These are phyloP conservation scores for Nothura maculosa DNA, from an alignment of 2,797 vertebrate species.

Conservation along the genomic window DNA sequence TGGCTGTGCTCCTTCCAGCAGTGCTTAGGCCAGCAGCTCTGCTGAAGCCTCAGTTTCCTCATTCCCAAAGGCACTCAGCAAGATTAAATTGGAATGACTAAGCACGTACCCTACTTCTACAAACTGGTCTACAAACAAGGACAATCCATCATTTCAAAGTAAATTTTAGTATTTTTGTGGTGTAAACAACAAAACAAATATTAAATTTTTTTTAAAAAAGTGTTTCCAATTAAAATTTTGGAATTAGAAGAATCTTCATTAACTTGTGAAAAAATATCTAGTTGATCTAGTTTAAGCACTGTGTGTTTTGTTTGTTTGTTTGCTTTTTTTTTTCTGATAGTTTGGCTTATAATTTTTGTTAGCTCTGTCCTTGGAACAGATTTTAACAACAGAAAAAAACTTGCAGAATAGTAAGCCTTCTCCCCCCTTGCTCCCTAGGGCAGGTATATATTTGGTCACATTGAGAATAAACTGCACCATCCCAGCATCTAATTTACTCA, in stretches of 20 bases:
- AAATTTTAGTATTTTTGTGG: background rate
- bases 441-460: background rate
- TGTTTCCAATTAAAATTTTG: background rate
- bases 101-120: slow-evolving; percentile 11
- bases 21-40: background rate
- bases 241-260: background rate
- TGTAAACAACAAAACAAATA: background rate
- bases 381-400: background rate
- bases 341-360: background rate
- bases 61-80: slow-evolving; percentile 37
- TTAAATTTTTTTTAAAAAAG: background rate
- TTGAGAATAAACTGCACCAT: slow-evolving; percentile 17
- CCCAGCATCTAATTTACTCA: background rate
- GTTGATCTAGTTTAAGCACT: background rate
- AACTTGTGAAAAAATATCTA: background rate
- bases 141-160: background rate
- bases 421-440: background rate
- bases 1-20: background rate
- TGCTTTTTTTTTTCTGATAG: background rate
- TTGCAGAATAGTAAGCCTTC: background rate
- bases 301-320: background rate
- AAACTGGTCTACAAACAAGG: background rate
- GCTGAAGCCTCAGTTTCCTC: slow-evolving; percentile 29
- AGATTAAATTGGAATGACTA: slow-evolving; percentile 61
- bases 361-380: background rate